phyloP scores from a whole-genome alignment of 2,113 vertebrate species.

The Bettongia penicillata region DNA sequence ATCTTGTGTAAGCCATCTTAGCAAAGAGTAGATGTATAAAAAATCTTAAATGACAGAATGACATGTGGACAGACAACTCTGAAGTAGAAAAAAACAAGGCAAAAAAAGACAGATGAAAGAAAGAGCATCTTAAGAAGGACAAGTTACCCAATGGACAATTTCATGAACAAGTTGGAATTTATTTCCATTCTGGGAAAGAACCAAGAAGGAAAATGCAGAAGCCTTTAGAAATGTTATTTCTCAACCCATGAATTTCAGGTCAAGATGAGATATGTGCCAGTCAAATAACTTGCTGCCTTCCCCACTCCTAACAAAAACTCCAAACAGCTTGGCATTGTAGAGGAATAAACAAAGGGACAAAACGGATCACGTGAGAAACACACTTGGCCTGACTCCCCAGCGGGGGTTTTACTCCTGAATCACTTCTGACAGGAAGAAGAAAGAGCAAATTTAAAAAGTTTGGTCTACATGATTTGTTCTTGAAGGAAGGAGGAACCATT shows the following conservation, averaged over 20 bases:
- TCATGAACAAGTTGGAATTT: neutral
- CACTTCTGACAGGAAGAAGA: conserved; percentile 26
- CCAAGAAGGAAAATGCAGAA: neutral
- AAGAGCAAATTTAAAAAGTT: conserved; percentile 20
- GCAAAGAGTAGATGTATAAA: neutral
- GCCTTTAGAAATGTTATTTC: neutral
- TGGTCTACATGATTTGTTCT: neutral
- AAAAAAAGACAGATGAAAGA: neutral
- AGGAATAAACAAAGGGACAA: neutral
- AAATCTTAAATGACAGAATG: neutral
- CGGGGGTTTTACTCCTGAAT: conserved; percentile 18
- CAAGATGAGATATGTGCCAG: neutral
- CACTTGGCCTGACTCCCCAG: neutral
- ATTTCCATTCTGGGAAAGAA: neutral
- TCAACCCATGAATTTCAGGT: neutral
- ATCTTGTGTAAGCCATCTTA: neutral
- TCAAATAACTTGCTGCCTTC: neutral
- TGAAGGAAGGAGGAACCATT: neutral
- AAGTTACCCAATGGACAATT: neutral
- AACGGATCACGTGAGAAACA: neutral
- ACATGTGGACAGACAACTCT: neutral
- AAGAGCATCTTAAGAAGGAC: neutral
- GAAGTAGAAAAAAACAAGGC: neutral
- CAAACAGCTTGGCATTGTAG: neutral
- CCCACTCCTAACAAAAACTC: neutral